phyloP scores from a whole-genome alignment of 2,113 vertebrate genomes.

The Setophaga kirtlandii region DNA sequence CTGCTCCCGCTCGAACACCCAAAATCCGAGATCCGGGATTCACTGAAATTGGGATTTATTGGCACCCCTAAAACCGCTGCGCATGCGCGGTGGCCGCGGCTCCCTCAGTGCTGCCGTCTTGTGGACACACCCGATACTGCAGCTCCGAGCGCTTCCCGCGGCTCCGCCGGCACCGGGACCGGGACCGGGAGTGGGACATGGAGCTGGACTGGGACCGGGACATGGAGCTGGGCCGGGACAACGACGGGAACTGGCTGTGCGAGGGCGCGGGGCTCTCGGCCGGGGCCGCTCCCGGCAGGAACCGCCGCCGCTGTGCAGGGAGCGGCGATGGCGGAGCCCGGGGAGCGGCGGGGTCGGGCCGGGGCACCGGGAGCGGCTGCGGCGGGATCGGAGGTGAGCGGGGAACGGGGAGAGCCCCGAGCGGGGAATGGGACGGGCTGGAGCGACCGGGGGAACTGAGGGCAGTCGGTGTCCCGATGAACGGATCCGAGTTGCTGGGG shows the following conservation, averaged over 20 bases:
- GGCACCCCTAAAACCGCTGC: neutral
- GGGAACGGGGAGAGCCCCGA: too few relatives aligned
- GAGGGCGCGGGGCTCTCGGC: too few relatives aligned
- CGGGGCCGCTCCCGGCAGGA: neutral
- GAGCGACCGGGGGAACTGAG: neutral
- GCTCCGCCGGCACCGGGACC: too few relatives aligned
- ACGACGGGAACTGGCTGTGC: neutral
- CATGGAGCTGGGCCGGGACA: neutral
- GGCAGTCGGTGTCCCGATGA: neutral
- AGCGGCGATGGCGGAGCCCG: neutral
- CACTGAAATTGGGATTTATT: fast-evolving
- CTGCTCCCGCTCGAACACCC: neutral
- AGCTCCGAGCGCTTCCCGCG: too few relatives aligned
- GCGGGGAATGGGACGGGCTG: too few relatives aligned
- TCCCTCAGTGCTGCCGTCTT: neutral
- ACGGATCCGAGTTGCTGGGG: neutral
- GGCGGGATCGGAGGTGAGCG: neutral
- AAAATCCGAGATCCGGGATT: neutral
- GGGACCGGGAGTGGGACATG: too few relatives aligned
- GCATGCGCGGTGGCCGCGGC: fast-evolving
- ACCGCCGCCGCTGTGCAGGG: neutral
- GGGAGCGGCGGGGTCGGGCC: neutral
- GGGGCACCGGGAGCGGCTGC: neutral
- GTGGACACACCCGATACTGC: fast-evolving
- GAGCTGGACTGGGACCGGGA: too few relatives aligned